Conservation (phyloP, 2,888 invertebrate species). For the Amphipoea oculea region DNA sequence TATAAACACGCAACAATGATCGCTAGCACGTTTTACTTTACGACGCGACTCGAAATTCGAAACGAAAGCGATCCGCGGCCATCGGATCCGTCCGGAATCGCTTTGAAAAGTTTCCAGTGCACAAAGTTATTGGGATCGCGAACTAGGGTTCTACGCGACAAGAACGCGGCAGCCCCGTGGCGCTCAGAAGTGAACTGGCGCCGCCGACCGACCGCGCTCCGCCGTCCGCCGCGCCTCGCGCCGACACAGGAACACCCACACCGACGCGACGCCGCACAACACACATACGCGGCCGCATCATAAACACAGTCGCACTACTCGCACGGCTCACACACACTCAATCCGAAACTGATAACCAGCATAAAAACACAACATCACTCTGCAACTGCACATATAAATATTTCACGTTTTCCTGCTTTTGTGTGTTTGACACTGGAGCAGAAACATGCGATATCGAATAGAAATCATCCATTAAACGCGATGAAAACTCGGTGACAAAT, state of each 20-base stretch:
- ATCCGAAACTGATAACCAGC: slow-evolving; percentile 85
- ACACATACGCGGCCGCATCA: slow-evolving; percentile 70
- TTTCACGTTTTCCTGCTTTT: slow-evolving; percentile 72
- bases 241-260: slow-evolving; percentile 83
- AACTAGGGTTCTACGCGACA: slow-evolving; percentile 81
- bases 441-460: slow-evolving; percentile 47
- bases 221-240: slow-evolving; percentile 80
- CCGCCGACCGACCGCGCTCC: slow-evolving; percentile 76
- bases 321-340: slow-evolving; percentile 73
- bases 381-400: slow-evolving; percentile 84
- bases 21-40: slow-evolving; percentile 76
- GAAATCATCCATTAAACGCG: slow-evolving; percentile 48
- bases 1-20: slow-evolving; percentile 82
- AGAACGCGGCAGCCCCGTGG: slow-evolving; percentile 84
- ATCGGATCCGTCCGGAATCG: slow-evolving; percentile 79
- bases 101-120: slow-evolving; percentile 89
- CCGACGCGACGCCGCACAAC: slow-evolving; percentile 65
- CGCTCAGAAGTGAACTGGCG: slow-evolving; percentile 87
- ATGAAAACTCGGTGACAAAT: slow-evolving; percentile 65
- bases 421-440: slow-evolving; percentile 62
- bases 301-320: slow-evolving; percentile 67
- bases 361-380: slow-evolving; percentile 85
- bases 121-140: slow-evolving; percentile 88
- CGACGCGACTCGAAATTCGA: slow-evolving; percentile 75
- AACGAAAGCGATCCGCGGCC: slow-evolving; percentile 76